A percentile compares a stretch with the other conserved stretches of the same genome.
These are phyloP conservation scores for Synanthedon formicaeformis DNA, from an alignment of 2,888 invertebrate genomes.

Conservation along the genomic window DNA sequence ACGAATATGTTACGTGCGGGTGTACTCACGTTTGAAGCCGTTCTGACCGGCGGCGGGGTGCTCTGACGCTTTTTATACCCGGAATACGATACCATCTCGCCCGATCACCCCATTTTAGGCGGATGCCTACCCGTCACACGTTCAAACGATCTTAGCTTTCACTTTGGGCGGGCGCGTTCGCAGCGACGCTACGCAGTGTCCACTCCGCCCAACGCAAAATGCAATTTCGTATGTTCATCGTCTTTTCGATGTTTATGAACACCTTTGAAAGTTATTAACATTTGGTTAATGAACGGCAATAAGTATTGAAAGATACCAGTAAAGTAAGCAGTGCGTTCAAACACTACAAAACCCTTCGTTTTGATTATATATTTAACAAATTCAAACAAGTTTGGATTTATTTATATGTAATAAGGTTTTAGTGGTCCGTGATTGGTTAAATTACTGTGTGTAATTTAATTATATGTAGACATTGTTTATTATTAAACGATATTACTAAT, in stretches of 20 bases:
- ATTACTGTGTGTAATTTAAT: too few relatives aligned
- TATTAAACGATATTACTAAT: too few relatives aligned
- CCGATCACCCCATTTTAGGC: conserved; percentile 69
- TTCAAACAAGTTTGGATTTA: too few relatives aligned
- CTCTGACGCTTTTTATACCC: conserved; percentile 81
- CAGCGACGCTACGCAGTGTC: conserved; percentile 9
- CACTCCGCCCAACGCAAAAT: not conserved
- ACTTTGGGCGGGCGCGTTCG: conserved; percentile 41
- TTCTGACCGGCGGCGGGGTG: conserved; percentile 88
- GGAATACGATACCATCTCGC: conserved; percentile 79
- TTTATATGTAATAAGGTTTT: too few relatives aligned
- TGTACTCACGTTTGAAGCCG: conserved; percentile 96
- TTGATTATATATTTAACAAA: too few relatives aligned
- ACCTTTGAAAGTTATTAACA: not conserved
- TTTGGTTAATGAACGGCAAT: not conserved
- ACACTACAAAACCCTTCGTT: too few relatives aligned
- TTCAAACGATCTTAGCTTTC: conserved; percentile 67
- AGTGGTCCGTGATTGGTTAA: too few relatives aligned
- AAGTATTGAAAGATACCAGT: not conserved
- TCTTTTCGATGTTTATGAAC: not conserved
- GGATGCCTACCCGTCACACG: conserved; percentile 57
- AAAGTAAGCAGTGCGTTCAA: too few relatives aligned
- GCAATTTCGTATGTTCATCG: not conserved
- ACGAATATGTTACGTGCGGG: conserved; percentile 38
- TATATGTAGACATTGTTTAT: too few relatives aligned